Evolutionary conservation across 2,888 invertebrate species (phyloP).

Genomic region (Alentia gelatinosa): DNA sequence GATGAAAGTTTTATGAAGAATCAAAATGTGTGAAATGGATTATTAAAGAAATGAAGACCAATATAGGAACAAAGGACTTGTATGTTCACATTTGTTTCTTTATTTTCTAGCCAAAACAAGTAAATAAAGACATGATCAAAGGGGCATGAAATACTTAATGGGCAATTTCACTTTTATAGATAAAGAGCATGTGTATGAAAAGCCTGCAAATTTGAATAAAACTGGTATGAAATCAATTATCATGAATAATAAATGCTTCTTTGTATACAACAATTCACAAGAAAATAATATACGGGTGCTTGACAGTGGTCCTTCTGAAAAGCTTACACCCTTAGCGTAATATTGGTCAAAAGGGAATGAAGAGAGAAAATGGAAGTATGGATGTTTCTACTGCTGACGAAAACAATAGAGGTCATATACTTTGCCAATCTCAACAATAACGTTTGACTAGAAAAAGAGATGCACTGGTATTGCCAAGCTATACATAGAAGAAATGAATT

Average conservation of each 20-base stretch:
- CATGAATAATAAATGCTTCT: not conserved
- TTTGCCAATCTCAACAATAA: not conserved
- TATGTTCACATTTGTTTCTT: slow-evolving; percentile 9
- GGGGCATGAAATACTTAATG: not conserved
- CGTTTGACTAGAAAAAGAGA: not conserved
- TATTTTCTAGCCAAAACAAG: not conserved
- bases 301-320: not conserved
- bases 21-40: no score
- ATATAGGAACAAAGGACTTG: not conserved
- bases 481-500: not conserved
- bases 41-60: no score
- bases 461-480: not conserved
- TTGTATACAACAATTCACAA: not conserved
- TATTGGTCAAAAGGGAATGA: not conserved
- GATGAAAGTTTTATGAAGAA: no score
- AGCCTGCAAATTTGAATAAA: not conserved
- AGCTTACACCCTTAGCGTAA: not conserved
- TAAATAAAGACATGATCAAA: not conserved
- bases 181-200: not conserved
- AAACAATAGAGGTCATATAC: not conserved
- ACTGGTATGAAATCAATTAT: not conserved
- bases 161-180: not conserved
- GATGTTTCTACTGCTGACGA: not conserved
- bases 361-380: slow-evolving; percentile 9
- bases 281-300: not conserved